Percentiles rank a stretch among this genome's conserved stretches.
phyloP scores from a whole-genome alignment of 1,140 invertebrate species.

The Cyphomyrmex costatus region DNA sequence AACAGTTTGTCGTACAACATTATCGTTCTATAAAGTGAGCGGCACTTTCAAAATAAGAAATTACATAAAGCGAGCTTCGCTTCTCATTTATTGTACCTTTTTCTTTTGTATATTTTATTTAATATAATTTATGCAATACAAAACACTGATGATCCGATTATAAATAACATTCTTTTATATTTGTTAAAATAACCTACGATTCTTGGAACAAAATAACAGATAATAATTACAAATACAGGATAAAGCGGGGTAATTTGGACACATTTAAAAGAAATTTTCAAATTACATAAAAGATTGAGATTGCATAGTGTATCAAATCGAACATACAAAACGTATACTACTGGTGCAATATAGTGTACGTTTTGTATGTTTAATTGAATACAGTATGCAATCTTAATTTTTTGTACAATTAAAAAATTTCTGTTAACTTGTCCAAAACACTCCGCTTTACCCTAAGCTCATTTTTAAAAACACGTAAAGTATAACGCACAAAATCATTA shows the following conservation, averaged over 20 bases:
- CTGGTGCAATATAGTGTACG: no score
- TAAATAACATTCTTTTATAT: not conserved
- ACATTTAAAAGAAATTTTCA: no score
- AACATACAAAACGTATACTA: no score
- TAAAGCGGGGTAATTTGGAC: no score
- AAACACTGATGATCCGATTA: not conserved
- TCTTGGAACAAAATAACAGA: not conserved
- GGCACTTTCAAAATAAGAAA: not conserved
- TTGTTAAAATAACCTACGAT: not conserved
- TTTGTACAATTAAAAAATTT: no score
- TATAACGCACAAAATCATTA: conserved; percentile 14
- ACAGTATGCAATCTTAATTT: no score
- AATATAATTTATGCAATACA: not conserved
- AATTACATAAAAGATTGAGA: no score
- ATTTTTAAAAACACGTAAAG: not conserved
- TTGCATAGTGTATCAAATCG: no score
- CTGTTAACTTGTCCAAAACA: no score
- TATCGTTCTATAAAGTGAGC: conserved; percentile 1
- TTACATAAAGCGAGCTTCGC: not conserved
- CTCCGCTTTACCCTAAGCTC: no score
- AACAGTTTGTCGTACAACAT: conserved; percentile 11
- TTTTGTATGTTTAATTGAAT: no score
- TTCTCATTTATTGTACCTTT: not conserved
- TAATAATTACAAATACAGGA: conserved; percentile 9
- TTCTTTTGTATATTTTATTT: not conserved